Conservation (phyloP, 2,797 vertebrate genomes). For the Crenichthys baileyi region DNA sequence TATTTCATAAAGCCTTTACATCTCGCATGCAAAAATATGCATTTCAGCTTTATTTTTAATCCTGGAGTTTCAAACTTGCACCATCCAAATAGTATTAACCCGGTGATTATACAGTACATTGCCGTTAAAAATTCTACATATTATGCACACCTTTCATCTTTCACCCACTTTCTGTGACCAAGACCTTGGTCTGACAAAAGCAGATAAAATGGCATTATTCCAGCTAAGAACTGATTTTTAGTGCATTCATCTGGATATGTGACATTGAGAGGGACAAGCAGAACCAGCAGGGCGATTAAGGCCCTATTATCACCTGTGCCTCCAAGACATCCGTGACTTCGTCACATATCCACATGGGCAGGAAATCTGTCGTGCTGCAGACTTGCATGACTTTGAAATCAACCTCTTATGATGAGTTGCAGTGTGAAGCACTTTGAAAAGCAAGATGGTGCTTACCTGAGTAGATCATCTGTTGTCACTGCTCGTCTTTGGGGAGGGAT, state of each 20-base stretch:
- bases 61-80: slow-evolving; percentile 80
- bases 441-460: slow-evolving; percentile 71
- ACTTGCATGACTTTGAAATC: slow-evolving; percentile 82
- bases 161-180: slow-evolving; percentile 73
- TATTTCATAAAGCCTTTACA: slow-evolving; percentile 62
- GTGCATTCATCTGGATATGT: slow-evolving; percentile 80
- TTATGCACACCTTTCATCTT: slow-evolving; percentile 79
- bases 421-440: slow-evolving; percentile 71
- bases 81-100: slow-evolving; percentile 82
- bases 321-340: slow-evolving; percentile 78
- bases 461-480: slow-evolving; percentile 77
- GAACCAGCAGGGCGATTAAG: slow-evolving; percentile 81
- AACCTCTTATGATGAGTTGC: slow-evolving; percentile 70
- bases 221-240: slow-evolving; percentile 76
- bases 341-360: slow-evolving; percentile 74
- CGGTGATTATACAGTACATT: slow-evolving; percentile 73
- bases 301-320: slow-evolving; percentile 81
- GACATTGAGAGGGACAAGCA: slow-evolving; percentile 83
- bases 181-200: slow-evolving; percentile 80
- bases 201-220: slow-evolving; percentile 78
- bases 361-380: slow-evolving; percentile 80
- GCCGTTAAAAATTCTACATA: slow-evolving; percentile 64
- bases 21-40: slow-evolving; percentile 78
- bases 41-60: slow-evolving; percentile 84
- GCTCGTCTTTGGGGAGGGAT: slow-evolving; percentile 50